Conservation (phyloP, 2,113 vertebrate genomes). For the Xiphophorus couchianus region DNA sequence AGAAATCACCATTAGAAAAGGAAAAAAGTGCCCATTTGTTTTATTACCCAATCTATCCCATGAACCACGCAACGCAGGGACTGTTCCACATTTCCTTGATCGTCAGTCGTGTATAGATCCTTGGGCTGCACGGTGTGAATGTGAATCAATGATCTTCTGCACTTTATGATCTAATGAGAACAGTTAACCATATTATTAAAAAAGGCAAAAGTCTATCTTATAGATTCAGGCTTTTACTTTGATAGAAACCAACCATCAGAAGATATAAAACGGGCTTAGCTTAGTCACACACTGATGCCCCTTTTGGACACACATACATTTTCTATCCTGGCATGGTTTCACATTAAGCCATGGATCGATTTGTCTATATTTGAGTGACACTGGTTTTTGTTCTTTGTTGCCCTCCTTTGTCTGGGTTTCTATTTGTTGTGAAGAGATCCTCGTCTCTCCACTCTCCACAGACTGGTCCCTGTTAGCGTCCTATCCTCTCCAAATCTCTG, state of each 20-base stretch:
- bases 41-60: too few relatives aligned
- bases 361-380: constrained; percentile 23
- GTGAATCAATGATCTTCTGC: constrained; percentile 39
- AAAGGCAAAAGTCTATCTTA: constrained; percentile 11
- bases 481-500: constrained; percentile 55
- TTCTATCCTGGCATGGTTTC: constrained; percentile 15
- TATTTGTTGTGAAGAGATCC: constrained; percentile 26
- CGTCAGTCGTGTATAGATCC: constrained; percentile 7
- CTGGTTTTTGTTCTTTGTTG: constrained; percentile 45
- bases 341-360: constrained; percentile 50
- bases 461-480: constrained; percentile 47
- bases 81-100: too few relatives aligned
- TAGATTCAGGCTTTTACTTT: neutral
- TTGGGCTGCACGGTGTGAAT: constrained; percentile 8
- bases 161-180: constrained; percentile 40
- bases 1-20: too few relatives aligned
- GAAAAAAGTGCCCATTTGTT: too few relatives aligned
- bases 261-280: neutral
- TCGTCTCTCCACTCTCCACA: constrained; percentile 24
- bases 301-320: neutral
- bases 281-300: neutral
- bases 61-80: too few relatives aligned
- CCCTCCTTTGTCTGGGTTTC: constrained; percentile 35
- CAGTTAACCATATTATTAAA: constrained; percentile 31
- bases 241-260: neutral